Conservation (phyloP, 1,140 invertebrate genomes). For the Procambarus virginalis region DNA sequence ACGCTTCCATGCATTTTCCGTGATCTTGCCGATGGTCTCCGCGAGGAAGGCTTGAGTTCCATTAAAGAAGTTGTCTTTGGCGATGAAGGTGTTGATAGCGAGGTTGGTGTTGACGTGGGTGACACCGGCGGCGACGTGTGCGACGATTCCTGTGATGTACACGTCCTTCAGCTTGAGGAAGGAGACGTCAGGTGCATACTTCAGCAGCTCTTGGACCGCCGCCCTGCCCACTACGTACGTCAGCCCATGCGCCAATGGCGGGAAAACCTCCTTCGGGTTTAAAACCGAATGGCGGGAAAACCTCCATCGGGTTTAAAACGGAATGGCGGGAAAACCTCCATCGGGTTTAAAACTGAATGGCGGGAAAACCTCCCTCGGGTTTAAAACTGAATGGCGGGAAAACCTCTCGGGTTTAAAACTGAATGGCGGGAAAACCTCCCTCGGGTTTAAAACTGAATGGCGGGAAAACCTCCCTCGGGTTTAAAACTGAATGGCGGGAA, state of each 20-base stretch:
- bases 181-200: conserved; percentile 29
- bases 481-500: no score
- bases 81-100: conserved; percentile 9
- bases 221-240: conserved; percentile 30
- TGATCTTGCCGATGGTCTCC: neutral
- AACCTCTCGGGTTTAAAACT: no score
- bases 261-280: neutral
- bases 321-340: no score
- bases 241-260: conserved; percentile 38
- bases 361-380: no score
- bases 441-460: no score
- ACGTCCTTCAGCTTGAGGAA: conserved; percentile 42
- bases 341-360: no score
- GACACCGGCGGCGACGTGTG: neutral
- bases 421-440: no score
- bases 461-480: no score
- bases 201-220: conserved; percentile 2
- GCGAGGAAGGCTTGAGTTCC: conserved; percentile 34
- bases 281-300: no score
- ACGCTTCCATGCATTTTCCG: conserved; percentile 26
- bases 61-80: neutral
- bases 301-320: no score
- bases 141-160: conserved; percentile 44
- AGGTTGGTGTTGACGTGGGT: conserved; percentile 27
- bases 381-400: no score